These are phyloP conservation scores for Orestias chungarensis DNA, from an alignment of 2,797 vertebrate species.

Conservation along the genomic window DNA sequence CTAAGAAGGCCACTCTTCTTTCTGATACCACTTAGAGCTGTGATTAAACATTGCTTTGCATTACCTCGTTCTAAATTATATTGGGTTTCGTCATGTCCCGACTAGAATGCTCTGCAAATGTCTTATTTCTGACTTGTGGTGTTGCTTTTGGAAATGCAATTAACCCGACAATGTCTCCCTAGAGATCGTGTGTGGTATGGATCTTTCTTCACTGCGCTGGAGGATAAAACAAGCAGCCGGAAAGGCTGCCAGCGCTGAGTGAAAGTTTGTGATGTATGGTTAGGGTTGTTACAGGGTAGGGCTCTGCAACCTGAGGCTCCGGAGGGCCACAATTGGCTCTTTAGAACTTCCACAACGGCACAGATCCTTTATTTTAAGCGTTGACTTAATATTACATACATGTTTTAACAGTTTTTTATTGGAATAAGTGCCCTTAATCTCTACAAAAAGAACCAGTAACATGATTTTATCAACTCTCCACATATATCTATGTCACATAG, in stretches of 20 bases:
- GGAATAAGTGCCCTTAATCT: no score
- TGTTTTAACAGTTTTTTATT: no score
- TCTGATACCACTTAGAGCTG: slow-evolving; percentile 3
- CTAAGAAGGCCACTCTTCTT: slow-evolving; percentile 22
- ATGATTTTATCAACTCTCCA: no score
- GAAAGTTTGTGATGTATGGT: slow-evolving; percentile 39
- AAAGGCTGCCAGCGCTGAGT: slow-evolving; percentile 39
- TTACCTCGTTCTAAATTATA: not conserved
- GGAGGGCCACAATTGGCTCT: no score
- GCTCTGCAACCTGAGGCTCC: no score
- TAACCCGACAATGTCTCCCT: slow-evolving; percentile 39
- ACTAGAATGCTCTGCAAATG: slow-evolving; percentile 20
- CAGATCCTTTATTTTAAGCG: no score
- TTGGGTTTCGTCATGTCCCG: not conserved
- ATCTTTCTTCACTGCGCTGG: slow-evolving; percentile 35
- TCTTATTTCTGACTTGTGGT: slow-evolving; percentile 36
- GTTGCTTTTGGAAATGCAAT: slow-evolving; percentile 49
- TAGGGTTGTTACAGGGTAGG: slow-evolving; percentile 21
- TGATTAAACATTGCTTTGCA: not conserved
- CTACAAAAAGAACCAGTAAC: no score
- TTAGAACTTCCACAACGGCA: no score
- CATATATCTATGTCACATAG: no score
- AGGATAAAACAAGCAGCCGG: slow-evolving; percentile 35
- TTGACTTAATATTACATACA: no score
- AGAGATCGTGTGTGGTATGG: slow-evolving; percentile 45